Evolutionary conservation across 2,797 vertebrate species (phyloP).

Genomic region (Thripadectes ignobilis): DNA sequence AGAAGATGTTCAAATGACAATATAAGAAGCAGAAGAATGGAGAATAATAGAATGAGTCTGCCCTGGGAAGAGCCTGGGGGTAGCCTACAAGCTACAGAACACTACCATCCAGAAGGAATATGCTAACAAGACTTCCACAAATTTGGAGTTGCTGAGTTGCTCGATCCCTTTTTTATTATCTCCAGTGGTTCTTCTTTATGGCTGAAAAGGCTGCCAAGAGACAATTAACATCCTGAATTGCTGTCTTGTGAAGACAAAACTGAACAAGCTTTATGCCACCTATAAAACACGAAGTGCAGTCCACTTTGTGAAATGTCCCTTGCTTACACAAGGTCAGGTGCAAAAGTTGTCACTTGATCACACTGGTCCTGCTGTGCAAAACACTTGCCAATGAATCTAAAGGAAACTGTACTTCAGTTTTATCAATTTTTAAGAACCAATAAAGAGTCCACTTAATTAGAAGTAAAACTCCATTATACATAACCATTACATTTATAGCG

Average conservation of each 20-base stretch:
- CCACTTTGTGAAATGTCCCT: neutral
- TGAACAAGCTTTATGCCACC: neutral
- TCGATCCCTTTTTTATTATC: neutral
- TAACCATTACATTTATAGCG: neutral
- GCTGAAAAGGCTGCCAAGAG: neutral
- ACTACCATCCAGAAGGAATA: neutral
- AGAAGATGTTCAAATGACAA: neutral
- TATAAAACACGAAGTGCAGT: neutral
- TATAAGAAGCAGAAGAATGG: neutral
- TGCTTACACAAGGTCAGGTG: neutral
- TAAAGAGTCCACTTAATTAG: neutral
- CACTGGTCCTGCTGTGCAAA: neutral
- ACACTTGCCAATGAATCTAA: fast-evolving
- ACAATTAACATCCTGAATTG: conserved; percentile 16
- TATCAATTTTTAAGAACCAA: neutral
- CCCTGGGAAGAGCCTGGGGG: neutral
- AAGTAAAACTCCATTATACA: neutral
- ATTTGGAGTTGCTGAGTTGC: neutral
- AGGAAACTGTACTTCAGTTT: neutral
- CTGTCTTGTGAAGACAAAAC: neutral
- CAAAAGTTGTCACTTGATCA: neutral
- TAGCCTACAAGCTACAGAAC: neutral
- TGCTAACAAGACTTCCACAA: neutral
- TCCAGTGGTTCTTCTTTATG: neutral
- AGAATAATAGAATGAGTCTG: neutral